A percentile compares a stretch with the other conserved stretches of the same genome.
phyloP scores from a whole-genome alignment of 2,113 vertebrate species.

The Phodopus roborovskii region DNA sequence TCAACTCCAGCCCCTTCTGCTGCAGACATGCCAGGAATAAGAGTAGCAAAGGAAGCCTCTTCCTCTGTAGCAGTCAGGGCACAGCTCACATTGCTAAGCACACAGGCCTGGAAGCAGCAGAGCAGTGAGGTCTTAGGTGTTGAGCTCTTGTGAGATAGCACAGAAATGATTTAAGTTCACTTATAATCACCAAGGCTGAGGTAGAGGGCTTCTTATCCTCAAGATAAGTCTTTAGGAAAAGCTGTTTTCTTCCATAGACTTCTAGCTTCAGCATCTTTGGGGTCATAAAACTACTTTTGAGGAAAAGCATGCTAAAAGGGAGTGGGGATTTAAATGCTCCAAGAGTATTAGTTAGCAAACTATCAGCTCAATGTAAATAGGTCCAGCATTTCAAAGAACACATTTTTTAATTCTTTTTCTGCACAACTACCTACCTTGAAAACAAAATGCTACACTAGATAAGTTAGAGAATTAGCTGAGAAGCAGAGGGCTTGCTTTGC shows the following conservation, averaged over 20 bases:
- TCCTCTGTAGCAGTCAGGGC: neutral
- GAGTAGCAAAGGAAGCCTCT: neutral
- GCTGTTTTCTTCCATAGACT: neutral
- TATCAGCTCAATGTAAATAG: neutral
- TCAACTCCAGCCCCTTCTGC: neutral
- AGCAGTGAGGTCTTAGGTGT: neutral
- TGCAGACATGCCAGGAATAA: neutral
- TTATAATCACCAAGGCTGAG: neutral
- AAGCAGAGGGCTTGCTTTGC: neutral
- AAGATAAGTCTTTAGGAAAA: neutral
- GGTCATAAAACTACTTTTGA: neutral
- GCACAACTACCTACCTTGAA: neutral
- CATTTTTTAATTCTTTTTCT: neutral
- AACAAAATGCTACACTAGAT: neutral
- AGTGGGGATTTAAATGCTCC: neutral
- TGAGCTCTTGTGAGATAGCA: neutral
- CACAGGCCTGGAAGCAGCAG: neutral
- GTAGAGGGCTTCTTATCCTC: neutral
- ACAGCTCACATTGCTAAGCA: neutral
- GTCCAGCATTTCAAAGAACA: slow-evolving; percentile 2
- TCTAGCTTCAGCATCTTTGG: neutral
- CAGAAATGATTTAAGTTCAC: neutral
- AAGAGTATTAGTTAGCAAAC: slow-evolving; percentile 8
- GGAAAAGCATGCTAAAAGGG: neutral
- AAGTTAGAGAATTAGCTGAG: neutral